Base-by-base conservation (phyloP, 1,140 invertebrate species). In the Saxidomus purpurata region DNA sequence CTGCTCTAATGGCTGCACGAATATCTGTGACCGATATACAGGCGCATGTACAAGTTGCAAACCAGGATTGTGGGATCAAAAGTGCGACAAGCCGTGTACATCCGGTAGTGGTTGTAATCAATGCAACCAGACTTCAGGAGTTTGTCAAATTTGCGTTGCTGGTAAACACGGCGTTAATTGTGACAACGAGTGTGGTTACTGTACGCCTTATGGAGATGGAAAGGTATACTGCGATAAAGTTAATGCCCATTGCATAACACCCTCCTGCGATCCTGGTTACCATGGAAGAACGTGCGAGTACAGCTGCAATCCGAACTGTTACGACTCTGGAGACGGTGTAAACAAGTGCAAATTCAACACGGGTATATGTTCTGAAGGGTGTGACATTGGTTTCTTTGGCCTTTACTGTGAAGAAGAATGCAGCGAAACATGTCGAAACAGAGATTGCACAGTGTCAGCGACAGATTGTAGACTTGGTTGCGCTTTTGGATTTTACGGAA, bases 401-500 rank as follows among this genome's bases (percentile, higher is more conserved):
- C 6, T 36, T 17, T 88, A 88, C 25, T 88, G 86, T 71, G 61
- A 63, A 31, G 34, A 71, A 2, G 34, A 71, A 25, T 88, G 86
- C 43, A 88, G 86, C 40, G 17, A 8, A 15, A 67, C n/a, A 11
- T 88, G 86, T 71, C 13, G 8, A 17, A 81, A 88, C 34, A 40
- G n/a, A 1, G 86, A 88, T 38, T 88, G 86, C 59, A 38, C 47
- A 13, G 63, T 36, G 36, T 79, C 76, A 4, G 76, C 86, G 19
- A 69, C 59, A 3, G 47, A 88, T 34, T 88, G 86, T 28, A 74
- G 74, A 61, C 76, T 71, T 25, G 86, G 86, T 13, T 88, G 86
- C 40, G 77, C 77, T 36, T 88, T 71, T 52, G 86, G 86, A 3
- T 88, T 81, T n/a, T 88, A 81, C n/a, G 86, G 86, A 17, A n/a